A percentile compares a stretch with the other conserved stretches of the same genome.
Evolutionary conservation across 2,113 vertebrate genomes (phyloP).

Genomic region (Gallinago media): DNA sequence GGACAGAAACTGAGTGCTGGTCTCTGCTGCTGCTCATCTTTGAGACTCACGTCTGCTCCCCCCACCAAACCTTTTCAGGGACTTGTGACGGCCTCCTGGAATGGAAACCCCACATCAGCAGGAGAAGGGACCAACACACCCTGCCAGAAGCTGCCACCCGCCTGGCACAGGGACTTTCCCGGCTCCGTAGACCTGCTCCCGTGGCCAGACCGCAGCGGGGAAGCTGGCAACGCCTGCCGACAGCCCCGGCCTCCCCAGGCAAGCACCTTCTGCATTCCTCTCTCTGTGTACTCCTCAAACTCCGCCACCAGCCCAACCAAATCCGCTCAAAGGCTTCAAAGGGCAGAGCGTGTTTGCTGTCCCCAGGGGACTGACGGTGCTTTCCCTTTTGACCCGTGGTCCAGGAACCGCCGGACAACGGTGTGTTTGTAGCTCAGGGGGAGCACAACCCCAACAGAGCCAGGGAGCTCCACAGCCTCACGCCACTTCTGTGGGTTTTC

Average conservation of each 20-base stretch:
- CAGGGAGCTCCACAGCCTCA: not conserved
- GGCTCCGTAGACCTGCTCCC: rapidly evolving
- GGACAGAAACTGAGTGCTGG: not conserved
- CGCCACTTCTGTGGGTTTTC: not conserved
- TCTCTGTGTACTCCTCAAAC: not conserved
- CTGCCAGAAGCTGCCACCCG: not conserved
- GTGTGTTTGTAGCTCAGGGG: not conserved
- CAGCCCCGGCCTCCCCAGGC: not conserved
- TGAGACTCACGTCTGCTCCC: not conserved
- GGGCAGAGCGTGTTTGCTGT: not conserved
- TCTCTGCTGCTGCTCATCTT: not conserved
- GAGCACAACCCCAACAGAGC: not conserved
- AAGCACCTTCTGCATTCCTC: not conserved
- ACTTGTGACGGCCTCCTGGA: not conserved
- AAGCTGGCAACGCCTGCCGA: not conserved
- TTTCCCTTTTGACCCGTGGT: not conserved
- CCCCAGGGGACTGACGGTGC: not conserved
- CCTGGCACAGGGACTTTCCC: rapidly evolving
- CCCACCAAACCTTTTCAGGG: not conserved
- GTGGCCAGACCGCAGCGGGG: not conserved
- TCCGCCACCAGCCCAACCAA: not conserved
- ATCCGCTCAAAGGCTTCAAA: not conserved
- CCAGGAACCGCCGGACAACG: rapidly evolving
- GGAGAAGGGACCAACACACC: rapidly evolving
- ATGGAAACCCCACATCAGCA: rapidly evolving